Evolutionary conservation across 2,113 vertebrate genomes (phyloP).

Genomic region (Ptilorrhoa leucosticta): DNA sequence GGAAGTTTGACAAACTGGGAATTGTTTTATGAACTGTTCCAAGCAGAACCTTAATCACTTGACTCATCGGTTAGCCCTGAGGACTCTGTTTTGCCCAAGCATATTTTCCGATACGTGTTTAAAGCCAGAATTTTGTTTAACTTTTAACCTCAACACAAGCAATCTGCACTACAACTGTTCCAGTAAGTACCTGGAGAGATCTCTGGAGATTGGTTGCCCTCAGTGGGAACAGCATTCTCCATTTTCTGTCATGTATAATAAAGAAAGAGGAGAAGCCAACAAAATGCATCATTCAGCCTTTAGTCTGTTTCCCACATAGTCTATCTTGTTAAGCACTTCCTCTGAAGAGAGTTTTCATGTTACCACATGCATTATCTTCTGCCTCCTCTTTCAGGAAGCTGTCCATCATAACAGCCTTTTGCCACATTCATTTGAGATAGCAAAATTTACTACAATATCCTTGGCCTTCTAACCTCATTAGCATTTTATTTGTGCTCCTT

Average conservation of each 20-base stretch:
- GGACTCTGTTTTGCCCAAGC: not conserved
- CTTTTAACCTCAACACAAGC: not conserved
- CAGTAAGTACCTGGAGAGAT: not conserved
- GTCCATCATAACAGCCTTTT: not conserved
- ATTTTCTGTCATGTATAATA: not conserved
- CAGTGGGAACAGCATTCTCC: not conserved
- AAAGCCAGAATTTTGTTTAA: not conserved
- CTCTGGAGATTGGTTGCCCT: not conserved
- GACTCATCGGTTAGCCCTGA: not conserved
- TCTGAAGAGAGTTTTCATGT: not conserved
- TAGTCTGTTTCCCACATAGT: not conserved
- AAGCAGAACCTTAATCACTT: not conserved
- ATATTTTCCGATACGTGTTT: not conserved
- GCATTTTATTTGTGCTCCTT: not conserved
- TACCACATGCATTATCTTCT: not conserved
- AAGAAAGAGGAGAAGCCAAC: not conserved
- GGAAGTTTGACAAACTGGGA: not conserved
- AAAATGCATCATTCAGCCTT: not conserved
- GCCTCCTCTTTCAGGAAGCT: not conserved
- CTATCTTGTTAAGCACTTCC: not conserved
- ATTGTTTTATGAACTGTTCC: constrained; percentile 2
- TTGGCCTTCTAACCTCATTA: not conserved
- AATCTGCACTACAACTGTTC: not conserved
- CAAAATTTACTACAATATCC: not conserved
- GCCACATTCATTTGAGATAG: not conserved